These are phyloP conservation scores for Tiphia femorata DNA, from an alignment of 2,888 invertebrate genomes.

Conservation along the genomic window DNA sequence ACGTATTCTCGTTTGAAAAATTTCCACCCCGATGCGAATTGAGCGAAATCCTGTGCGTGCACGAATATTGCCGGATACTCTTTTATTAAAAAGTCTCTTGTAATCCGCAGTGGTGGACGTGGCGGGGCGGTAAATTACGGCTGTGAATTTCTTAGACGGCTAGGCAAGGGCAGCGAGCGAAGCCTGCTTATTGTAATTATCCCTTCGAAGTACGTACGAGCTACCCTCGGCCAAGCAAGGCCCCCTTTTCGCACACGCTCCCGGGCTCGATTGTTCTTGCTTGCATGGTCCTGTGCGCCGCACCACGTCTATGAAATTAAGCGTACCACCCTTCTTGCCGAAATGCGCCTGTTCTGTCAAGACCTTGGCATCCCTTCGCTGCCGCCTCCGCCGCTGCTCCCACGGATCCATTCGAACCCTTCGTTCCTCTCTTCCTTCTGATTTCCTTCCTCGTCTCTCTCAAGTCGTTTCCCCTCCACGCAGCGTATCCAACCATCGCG, in stretches of 20 bases:
- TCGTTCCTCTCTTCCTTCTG: constrained; percentile 7
- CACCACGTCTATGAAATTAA: constrained; percentile 62
- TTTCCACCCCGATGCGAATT: no score
- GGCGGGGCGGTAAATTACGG: constrained; percentile 40
- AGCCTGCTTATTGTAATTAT: constrained; percentile 62
- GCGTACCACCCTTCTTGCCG: constrained; percentile 54
- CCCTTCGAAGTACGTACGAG: constrained; percentile 50
- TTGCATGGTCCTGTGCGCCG: constrained; percentile 51
- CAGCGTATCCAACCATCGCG: constrained; percentile 34
- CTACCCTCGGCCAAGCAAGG: constrained; percentile 48
- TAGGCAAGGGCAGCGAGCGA: constrained; percentile 45
- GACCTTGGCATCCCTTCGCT: constrained; percentile 26
- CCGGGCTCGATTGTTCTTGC: constrained; percentile 60
- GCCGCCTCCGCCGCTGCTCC: constrained; percentile 10
- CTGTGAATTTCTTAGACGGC: constrained; percentile 53
- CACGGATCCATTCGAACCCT: neutral
- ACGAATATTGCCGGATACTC: no score
- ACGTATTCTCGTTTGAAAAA: no score
- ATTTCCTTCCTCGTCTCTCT: constrained; percentile 6
- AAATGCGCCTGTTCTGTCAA: constrained; percentile 48
- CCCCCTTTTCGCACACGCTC: constrained; percentile 55
- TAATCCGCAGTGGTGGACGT: neutral
- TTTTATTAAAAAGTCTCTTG: no score
- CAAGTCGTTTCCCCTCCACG: constrained; percentile 6
- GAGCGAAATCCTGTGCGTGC: no score